Conservation (phyloP, 2,888 invertebrate species). For the Epirrita christyi region DNA sequence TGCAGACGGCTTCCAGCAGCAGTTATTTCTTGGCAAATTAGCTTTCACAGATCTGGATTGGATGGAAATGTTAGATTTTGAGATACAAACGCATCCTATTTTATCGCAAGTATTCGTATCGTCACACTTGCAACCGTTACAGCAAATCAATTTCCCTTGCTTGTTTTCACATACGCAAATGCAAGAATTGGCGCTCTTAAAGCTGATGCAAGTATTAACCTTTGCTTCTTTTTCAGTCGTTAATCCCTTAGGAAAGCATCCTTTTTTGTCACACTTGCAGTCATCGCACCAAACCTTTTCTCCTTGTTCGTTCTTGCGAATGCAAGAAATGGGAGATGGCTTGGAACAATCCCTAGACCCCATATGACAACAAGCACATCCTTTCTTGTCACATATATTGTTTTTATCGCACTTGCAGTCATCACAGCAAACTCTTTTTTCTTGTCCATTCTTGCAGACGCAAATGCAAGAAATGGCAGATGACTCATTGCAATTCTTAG, state of each 20-base stretch:
- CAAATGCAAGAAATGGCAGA: slow-evolving; percentile 36
- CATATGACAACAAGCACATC: slow-evolving; percentile 33
- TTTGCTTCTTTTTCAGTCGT: slow-evolving; percentile 4
- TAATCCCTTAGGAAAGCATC: slow-evolving; percentile 31
- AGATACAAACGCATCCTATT: slow-evolving; percentile 48
- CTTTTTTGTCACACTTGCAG: slow-evolving; percentile 40
- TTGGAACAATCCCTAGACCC: neutral
- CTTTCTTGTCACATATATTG: slow-evolving; percentile 38
- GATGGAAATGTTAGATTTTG: neutral
- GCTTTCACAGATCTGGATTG: neutral
- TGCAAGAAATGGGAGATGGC: neutral
- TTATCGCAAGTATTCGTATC: slow-evolving; percentile 44
- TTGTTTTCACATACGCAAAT: slow-evolving; percentile 34
- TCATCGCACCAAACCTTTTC: slow-evolving; percentile 36
- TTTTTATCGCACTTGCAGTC: slow-evolving; percentile 43
- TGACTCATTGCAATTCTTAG: neutral
- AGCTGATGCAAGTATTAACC: neutral
- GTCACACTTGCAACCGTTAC: slow-evolving; percentile 45
- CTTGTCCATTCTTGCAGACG: slow-evolving; percentile 17
- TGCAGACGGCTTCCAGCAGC: slow-evolving; percentile 18
- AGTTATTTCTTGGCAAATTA: slow-evolving; percentile 33
- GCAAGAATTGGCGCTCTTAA: slow-evolving; percentile 12
- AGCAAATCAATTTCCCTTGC: slow-evolving; percentile 32
- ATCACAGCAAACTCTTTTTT: slow-evolving; percentile 29
- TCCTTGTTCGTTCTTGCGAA: slow-evolving; percentile 4